Evolutionary conservation across 2,888 invertebrate species (phyloP), one percentile per base, ranked within the genome.

Genomic region (Drosophila rellima): DNA sequence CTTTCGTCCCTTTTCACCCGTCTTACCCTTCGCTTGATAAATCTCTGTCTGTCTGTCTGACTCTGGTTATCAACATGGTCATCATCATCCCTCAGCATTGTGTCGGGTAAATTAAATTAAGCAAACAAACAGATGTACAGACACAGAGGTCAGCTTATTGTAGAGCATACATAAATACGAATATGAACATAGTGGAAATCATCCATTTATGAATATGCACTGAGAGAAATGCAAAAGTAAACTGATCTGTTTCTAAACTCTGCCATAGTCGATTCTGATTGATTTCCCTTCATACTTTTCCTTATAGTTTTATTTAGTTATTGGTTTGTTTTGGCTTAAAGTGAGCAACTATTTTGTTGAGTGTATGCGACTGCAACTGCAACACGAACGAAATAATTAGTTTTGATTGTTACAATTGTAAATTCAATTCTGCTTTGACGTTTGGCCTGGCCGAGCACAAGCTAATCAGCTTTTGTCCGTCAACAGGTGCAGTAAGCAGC

Each of bases 21-120:
- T 52, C 17, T 54, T 20, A 11, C 37, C 31, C 60, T 29, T 1
- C 3, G 15, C 39, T 8, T 15, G 29, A 33, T 55, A 26, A 35
- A 10, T 44, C 10, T 42, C 31, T 13, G 7, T 29, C 45, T 35
- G 11, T 11, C 40, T 60, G 52, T 54, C 56, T 55, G 48, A 65
- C 45, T 51, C 61, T 50, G 55, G 63, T 45, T 75, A 65, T 70
- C 74, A 74, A 42, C 64, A 57, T 62, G 52, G 62, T 70, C 66
- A 70, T 70, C 74, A 74, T 31, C 77, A 74, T 67, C 76, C 74
- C 70, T 76, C 62, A 56, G 42, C 64, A 75, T 64, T 78, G 80
- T 80, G 74, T 64, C 59, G 64, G 68, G 67, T 83, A 86, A 86
- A 83, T 83, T 88, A 77, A 83, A 88, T 83, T 83, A 88, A 83